Base-by-base conservation (phyloP, 2,888 invertebrate genomes). In the Scaptomyza flava region DNA sequence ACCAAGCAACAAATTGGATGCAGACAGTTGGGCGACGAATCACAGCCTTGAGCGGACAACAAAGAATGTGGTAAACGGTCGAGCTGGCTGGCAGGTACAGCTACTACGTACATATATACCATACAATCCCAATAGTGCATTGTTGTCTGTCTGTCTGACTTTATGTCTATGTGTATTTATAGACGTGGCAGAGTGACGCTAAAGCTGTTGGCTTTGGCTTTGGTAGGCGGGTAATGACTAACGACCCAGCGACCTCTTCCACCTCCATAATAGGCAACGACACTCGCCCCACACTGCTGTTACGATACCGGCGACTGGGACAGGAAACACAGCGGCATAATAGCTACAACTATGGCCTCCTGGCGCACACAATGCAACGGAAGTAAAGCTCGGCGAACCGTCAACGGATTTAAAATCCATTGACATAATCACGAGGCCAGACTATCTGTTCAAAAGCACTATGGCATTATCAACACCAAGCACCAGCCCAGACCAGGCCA, bases 301-400 rank as follows among this genome's bases (percentile, higher is more conserved):
- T 27, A 12, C 46, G 42, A 34, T 53, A 54, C 11, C 17, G 31
- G 9, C 38, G 38, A 14, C 62, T 48, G 58, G 54, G 43, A 57
- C 76, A 72, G 76, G 75, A 75, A 72, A 58, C 76, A 68, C 50
- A 63, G 68, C 53, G 54, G 45, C 72, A 76, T 75, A 72, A 76
- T 75, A 68, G 75, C 71, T 60, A 63, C 65, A 63, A 61, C 75
- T 58, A 56, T 47, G 66, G 63, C 67, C 52, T 48, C 42, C 48
- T 34, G 36, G 34, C 48, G 43, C 33, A 33, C 75, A 76, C 75
- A 76, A 76, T 72, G 63, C 23, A 60, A 20, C 75, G 75, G 76
- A 76, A 65, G 75, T 58, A 53, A 38, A 65, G 69, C 73, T 61
- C 48, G 65, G 46, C 59, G 42, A 57, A 42, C 74, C 59, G 69